Base-by-base conservation (phyloP, 2,888 invertebrate genomes). In the Harpagoxenus sublaevis region DNA sequence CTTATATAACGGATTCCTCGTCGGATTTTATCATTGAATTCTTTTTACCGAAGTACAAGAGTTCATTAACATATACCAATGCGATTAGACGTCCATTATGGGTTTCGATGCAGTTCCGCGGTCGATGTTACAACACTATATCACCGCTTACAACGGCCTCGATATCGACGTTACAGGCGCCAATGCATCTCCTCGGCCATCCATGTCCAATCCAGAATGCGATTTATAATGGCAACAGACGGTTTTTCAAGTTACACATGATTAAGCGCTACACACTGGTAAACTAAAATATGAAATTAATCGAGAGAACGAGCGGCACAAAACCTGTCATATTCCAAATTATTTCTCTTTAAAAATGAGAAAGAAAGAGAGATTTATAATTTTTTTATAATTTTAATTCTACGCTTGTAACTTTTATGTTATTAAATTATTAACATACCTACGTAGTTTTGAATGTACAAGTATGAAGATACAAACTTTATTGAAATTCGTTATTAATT, bases 1-100 rank as follows among this genome's bases (percentile, higher is more conserved):
- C 55, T 45, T 9, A 5, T 23, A 42, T 9, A 8, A 53, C 9
- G 8, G 60, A 48, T 60, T 45, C n/a, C n/a, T 75, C 39, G 18
- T 18, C 4, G 5, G 6, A 45, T 39, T 74, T 48, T 57, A 35
- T 35, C 18, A 57, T n/a, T 39, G 3, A 57, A 31, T 57, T 81
- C 18, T 62, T 70, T 79, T 39, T n/a, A n/a, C 0, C 42, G 23
- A 8, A n/a, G 31, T 28, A 55, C 60, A 28, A 18, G 71, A 18
- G 28, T 62, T 62, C 60, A 81, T 71, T 70, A 81, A 23, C 79
- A 60, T 81, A 39, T 57, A 55, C 71, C 35, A 63, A 63, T 68
- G 28, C 82, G 84, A 86, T 88, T 88, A 88, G 60, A 86, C 82
- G 57, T 86, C 66, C 83, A 81, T 88, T 88, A 88, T 73, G 42